Evolutionary conservation across 2,797 vertebrate genomes (phyloP), one percentile per base, ranked within the genome.

Genomic region (Ptychobarbus kaznakovi): DNA sequence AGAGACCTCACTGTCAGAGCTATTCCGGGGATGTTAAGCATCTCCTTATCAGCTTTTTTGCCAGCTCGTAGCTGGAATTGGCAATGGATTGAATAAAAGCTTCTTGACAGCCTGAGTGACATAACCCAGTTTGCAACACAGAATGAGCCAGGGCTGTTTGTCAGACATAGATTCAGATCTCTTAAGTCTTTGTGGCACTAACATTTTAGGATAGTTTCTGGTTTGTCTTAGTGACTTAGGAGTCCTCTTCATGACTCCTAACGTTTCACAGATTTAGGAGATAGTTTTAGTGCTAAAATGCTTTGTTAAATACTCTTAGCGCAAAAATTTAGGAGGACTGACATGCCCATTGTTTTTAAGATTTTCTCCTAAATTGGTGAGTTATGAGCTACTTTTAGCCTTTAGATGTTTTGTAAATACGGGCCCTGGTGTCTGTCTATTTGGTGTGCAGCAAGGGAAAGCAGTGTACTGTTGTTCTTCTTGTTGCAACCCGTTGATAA

Each of bases 101-200:
- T 46, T 51, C 32, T 80, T 63, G 7, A 63, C 53, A 68, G 25
- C 35, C 32, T 20, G 61, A 87, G 56, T 87, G 75, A 81, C 12
- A 32, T 46, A 66, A 58, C 72, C 25, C 74, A 51, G 46, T 61
- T 35, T 49, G 16, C 70, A 85, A 20, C 77, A 11, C 42, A 80
- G 69, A 42, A 25, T 28, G 63, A 78, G 35, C 32, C 79, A 51
- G 28, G 61, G 42, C 56, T 16, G 25, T 46, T 61, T 83, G 10
- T 4, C 49, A 46, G 15, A 28, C 49, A 76, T 75, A 40, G 63
- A 80, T 87, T 86, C 75, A 78, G 63, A 85, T 87, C 28, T 22
- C 28, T 65, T 46, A 74, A 22, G 66, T 69, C 35, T 69, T 69
- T 35, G 28, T 66, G 13, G 63, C 28, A 66, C 63, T 11, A 9